Base-by-base conservation (phyloP, 2,797 vertebrate species). In the Mormyrops boulengeri region DNA sequence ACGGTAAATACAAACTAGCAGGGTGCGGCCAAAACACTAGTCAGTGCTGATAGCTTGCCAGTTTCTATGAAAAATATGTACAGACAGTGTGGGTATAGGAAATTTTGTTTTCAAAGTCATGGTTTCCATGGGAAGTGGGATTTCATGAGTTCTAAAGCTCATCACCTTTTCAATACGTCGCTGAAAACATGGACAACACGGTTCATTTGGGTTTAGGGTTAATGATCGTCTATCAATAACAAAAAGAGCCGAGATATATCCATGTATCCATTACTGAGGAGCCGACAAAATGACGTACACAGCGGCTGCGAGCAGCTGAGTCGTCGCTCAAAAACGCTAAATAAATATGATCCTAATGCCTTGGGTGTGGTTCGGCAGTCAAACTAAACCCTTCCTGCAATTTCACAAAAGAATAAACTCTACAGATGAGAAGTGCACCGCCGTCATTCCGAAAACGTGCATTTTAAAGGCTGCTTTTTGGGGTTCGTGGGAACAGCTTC, bases 301-400 rank as follows among this genome's bases (percentile, higher is more conserved):
- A 22, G 57, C n/a, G 57, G 57, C n/a, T 60, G n/a, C 55, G 55
- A 60, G 60, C 14, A 4, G 34, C 2, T n/a, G 38, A 19, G n/a
- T 85, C 11, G 9, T 89, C 30, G 53, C 53, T 50, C 52, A 49
- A 85, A 66, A 50, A 69, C 47, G 85, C 22, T 14, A 47, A 17
- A 60, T 53, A 66, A 34, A 93, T 89, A 93, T 94, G 92, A 93
- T 94, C 90, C 93, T 93, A 91, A 92, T 91, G 91, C 38, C 22
- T 60, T 87, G 94, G 95, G 95, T 93, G 94, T 92, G 94, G 92
- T 80, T 91, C 77, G 85, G 38, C 91, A 94, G 94, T 93, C 84
- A 90, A 91, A 89, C 87, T 88, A 90, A 82, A 49, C 87, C 86
- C 90, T 91, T 95, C 95, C 94, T 93, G 95, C 94, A 93, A 94